A percentile compares a stretch with the other conserved stretches of the same genome.
Conservation (phyloP, 2,113 vertebrate genomes). For the Lipotes vexillifer region DNA sequence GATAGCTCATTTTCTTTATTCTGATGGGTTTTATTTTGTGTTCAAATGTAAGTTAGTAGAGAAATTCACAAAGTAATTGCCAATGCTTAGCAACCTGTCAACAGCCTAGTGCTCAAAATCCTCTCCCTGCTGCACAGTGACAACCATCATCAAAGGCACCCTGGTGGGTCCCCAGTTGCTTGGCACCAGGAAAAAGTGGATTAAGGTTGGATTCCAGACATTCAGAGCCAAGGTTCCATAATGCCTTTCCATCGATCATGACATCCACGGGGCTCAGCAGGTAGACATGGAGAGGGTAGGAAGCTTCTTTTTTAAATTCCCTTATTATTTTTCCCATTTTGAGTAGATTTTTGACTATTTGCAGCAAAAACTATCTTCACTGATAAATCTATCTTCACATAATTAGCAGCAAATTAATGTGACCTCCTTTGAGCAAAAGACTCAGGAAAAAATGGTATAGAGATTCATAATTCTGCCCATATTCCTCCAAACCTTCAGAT, state of each 20-base stretch:
- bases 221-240: slow-evolving; percentile 5
- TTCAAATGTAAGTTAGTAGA: slow-evolving; percentile 37
- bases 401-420: slow-evolving; percentile 64
- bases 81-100: slow-evolving; percentile 45
- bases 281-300: not conserved
- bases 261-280: not conserved
- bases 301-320: slow-evolving; percentile 13
- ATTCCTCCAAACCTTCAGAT: slow-evolving; percentile 30
- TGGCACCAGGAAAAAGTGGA: slow-evolving; percentile 21
- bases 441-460: slow-evolving; percentile 27
- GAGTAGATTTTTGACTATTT: slow-evolving; percentile 49
- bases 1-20: slow-evolving; percentile 28
- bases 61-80: slow-evolving; percentile 53
- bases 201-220: slow-evolving; percentile 26
- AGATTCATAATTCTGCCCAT: slow-evolving; percentile 36
- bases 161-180: slow-evolving; percentile 28
- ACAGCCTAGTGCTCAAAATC: slow-evolving; percentile 24
- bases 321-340: not conserved
- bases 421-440: slow-evolving; percentile 35
- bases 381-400: slow-evolving; percentile 56
- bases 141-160: slow-evolving; percentile 57
- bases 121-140: slow-evolving; percentile 22
- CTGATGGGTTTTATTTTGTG: not conserved
- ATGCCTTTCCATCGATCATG: slow-evolving; percentile 20
- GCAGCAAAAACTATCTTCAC: slow-evolving; percentile 34